Evolutionary conservation across 2,113 vertebrate species (phyloP), one percentile per base, ranked within the genome.

Genomic region (Rhinoderma darwinii): DNA sequence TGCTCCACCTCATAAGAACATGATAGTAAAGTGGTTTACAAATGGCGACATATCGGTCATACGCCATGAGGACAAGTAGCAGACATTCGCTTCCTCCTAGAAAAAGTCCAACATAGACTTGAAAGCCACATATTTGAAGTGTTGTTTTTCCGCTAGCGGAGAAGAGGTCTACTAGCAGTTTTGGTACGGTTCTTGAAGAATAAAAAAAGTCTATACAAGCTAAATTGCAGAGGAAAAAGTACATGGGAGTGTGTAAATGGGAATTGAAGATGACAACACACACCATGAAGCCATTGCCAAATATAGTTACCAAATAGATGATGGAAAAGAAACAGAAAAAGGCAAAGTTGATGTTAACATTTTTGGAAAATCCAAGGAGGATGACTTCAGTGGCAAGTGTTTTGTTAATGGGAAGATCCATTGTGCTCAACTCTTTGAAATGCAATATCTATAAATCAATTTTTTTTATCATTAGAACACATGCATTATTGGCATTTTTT

Each of bases 61-160:
- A 91, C 7, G 91, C 90, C 91, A 92, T 91, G 37, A 91, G 82
- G 0, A 89, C 87, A 14, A 86, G 87, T 22, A 88, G 82, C 72
- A 86, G 3, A 22, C 35, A 18, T 22, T 84, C 83, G 3, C 37
- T 30, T 12, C 22, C 54, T 75, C 32, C 83, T 3, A 84, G 35
- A 44, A 61, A 44, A 9, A 76, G 2, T 4, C 32, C 43, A 18
- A 61, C 25, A 43, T 41, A 35, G 30, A 84, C 35, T 41, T 84
- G 83, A 41, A 43, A 7, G 12, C 51, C 39, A 17, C 83, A 84
- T 35, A 14, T 51, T 3, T 14, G 3, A 41, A 27, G 50, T 30
- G 35, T 76, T 22, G 12, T 56, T 59, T n/a, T 50, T 76, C 74
- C 30, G 11, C 5, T n/a, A 2, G 50, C 20, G 25, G 20, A 1